Evolutionary conservation across 1,140 invertebrate genomes (phyloP).

Genomic region (Caenorhabditis brenneri): DNA sequence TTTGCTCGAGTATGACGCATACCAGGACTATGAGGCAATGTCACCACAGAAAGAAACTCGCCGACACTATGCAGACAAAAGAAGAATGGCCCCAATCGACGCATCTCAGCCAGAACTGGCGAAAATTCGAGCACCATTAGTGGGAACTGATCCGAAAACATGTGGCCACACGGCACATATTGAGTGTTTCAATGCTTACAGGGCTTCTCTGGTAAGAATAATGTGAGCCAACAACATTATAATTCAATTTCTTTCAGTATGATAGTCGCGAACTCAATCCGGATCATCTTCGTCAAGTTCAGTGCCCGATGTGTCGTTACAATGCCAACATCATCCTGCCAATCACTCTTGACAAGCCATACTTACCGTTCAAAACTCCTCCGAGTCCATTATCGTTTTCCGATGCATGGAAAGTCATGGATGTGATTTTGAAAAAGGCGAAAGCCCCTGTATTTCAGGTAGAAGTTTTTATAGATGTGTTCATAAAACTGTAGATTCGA

Average conservation of each 20-base stretch:
- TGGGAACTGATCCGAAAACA: conserved; percentile 38
- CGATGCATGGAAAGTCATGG: background rate
- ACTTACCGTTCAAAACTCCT: background rate
- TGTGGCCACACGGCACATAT: conserved; percentile 51
- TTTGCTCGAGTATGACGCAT: background rate
- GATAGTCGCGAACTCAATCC: background rate
- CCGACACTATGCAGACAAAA: background rate
- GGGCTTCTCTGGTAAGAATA: conserved; percentile 14
- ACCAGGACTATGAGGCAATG: background rate
- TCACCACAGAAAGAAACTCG: background rate
- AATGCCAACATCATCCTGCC: conserved; percentile 18
- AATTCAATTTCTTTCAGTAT: background rate
- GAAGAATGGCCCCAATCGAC: background rate
- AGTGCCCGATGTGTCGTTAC: conserved; percentile 37
- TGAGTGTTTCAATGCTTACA: conserved; percentile 40
- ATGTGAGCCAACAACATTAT: too few relatives aligned
- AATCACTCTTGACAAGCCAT: conserved; percentile 34
- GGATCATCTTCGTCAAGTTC: background rate
- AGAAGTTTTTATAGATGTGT: too few relatives aligned
- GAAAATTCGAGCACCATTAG: background rate
- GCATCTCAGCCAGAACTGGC: background rate
- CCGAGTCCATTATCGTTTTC: background rate
- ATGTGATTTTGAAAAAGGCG: background rate
- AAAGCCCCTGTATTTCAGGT: background rate
- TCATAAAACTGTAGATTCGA: background rate